Evolutionary conservation across 2,113 vertebrate species (phyloP).

Genomic region (Larimichthys crocea): DNA sequence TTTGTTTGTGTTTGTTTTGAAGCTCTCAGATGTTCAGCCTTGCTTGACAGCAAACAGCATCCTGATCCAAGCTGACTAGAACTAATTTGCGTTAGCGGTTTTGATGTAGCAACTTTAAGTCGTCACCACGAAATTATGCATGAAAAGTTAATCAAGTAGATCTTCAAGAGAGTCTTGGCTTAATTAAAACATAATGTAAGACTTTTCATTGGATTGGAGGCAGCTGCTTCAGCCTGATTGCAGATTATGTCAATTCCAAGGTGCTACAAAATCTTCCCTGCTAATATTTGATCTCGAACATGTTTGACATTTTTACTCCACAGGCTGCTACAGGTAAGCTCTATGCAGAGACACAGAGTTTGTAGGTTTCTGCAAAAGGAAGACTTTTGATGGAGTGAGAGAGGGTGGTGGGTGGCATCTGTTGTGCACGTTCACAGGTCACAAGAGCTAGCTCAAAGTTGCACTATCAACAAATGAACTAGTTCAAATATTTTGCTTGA

Average conservation of each 20-base stretch:
- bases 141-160: conserved; percentile 28
- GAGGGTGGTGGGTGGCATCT: no score
- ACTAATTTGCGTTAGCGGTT: conserved; percentile 10
- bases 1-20: neutral
- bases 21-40: conserved; percentile 15
- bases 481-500: no score
- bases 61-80: neutral
- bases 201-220: neutral
- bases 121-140: neutral
- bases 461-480: no score
- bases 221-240: neutral
- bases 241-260: neutral
- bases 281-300: neutral
- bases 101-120: conserved; percentile 13
- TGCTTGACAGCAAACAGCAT: conserved; percentile 31
- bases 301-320: neutral
- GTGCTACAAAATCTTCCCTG: neutral
- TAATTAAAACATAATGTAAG: conserved; percentile 30
- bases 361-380: neutral
- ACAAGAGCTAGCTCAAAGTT: no score
- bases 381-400: neutral
- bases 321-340: neutral
- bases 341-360: neutral
- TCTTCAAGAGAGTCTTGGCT: neutral
- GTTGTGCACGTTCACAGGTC: no score